phyloP scores from a whole-genome alignment of 2,797 vertebrate genomes.

The Acridotheres tristis region DNA sequence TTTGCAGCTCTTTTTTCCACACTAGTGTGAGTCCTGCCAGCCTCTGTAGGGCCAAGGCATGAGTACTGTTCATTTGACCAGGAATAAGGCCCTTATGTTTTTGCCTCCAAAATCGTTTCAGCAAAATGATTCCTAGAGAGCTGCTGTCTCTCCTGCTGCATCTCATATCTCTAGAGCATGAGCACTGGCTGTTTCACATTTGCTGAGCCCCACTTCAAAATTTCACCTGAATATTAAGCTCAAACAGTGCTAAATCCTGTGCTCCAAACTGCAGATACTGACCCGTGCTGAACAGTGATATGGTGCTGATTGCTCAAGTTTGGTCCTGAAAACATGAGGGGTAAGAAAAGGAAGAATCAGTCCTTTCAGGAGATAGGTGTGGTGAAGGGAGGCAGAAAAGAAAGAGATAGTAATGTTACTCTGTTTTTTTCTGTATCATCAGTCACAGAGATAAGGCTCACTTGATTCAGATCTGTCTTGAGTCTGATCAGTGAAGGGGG shows the following conservation, averaged over 20 bases:
- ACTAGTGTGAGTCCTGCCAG: not conserved
- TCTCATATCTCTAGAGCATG: accelerated
- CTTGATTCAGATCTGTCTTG: not conserved
- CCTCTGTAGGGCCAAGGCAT: not conserved
- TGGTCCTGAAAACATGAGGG: not conserved
- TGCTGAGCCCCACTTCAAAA: not conserved
- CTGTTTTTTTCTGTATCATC: not conserved
- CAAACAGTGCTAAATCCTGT: not conserved
- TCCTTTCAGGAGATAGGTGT: not conserved
- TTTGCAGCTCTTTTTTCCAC: not conserved
- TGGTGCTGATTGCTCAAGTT: not conserved
- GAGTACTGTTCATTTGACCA: not conserved
- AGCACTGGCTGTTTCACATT: not conserved
- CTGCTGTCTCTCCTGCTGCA: not conserved
- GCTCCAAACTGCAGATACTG: not conserved
- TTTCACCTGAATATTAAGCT: not conserved
- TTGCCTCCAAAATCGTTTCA: not conserved
- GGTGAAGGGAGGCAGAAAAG: not conserved
- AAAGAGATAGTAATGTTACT: not conserved
- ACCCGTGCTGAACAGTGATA: not conserved
- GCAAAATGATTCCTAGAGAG: not conserved
- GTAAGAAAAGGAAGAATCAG: not conserved
- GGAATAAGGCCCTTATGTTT: not conserved
- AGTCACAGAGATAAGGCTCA: not conserved
- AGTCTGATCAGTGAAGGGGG: not conserved